A percentile compares a stretch with the other conserved stretches of the same genome.
These are phyloP conservation scores for Oligia strigilis DNA, from an alignment of 2,888 invertebrate genomes.

Conservation along the genomic window DNA sequence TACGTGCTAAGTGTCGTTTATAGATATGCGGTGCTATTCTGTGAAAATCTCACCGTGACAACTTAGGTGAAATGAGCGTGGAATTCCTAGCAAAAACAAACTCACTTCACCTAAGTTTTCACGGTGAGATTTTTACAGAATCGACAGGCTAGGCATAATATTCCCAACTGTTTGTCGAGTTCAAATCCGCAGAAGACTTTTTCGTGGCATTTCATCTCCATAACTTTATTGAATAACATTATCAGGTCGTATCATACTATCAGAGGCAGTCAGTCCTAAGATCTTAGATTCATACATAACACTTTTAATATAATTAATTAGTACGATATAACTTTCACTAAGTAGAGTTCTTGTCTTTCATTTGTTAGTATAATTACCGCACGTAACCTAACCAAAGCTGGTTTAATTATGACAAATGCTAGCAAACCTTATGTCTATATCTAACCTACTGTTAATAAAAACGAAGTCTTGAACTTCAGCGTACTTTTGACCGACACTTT, in stretches of 20 bases:
- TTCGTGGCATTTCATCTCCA: background rate
- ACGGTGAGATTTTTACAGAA: too few species aligned
- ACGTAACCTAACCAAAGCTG: slow-evolving; percentile 10
- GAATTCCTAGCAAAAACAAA: too few species aligned
- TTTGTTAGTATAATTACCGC: slow-evolving; percentile 43
- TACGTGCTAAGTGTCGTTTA: too few species aligned
- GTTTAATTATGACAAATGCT: slow-evolving; percentile 47
- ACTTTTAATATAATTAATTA: slow-evolving; percentile 50
- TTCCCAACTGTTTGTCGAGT: background rate
- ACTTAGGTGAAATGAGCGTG: too few species aligned
- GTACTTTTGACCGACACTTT: background rate
- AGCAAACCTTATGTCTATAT: slow-evolving; percentile 41
- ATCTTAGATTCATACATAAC: slow-evolving; percentile 33
- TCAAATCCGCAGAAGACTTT: background rate
- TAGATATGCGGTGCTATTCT: background rate
- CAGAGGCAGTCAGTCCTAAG: slow-evolving; percentile 2
- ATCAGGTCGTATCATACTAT: slow-evolving; percentile 12
- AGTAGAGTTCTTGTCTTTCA: slow-evolving; percentile 51
- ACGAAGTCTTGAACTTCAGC: background rate
- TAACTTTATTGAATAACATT: background rate
- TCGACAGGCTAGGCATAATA: too few species aligned
- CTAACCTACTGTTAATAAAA: slow-evolving; percentile 26
- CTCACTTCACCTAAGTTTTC: too few species aligned
- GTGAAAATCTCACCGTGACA: too few species aligned
- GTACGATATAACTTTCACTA: slow-evolving; percentile 54